Conservation (phyloP, 2,888 invertebrate species). For the Athalia cordata region DNA sequence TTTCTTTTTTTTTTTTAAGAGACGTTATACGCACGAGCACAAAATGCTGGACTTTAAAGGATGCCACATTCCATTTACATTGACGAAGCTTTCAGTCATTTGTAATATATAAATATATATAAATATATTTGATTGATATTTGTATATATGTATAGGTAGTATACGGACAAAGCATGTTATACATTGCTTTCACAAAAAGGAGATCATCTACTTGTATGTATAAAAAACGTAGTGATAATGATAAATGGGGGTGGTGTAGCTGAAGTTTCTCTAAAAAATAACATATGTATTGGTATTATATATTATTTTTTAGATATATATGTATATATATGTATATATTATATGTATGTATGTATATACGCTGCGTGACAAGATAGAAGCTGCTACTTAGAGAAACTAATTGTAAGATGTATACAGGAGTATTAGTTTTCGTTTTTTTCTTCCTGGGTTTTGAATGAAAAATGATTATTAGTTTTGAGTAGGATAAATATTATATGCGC, state of each 20-base stretch:
- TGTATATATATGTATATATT: constrained; percentile 42
- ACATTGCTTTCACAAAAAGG: constrained; percentile 66
- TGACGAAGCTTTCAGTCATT: constrained; percentile 70
- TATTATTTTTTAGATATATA: constrained; percentile 46
- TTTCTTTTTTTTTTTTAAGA: not conserved
- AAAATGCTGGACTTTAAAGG: constrained; percentile 71
- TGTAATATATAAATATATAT: constrained; percentile 47
- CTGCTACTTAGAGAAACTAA: constrained; percentile 30
- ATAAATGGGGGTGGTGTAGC: constrained; percentile 53
- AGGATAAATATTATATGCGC: not conserved
- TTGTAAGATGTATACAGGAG: not conserved
- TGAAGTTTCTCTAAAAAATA: constrained; percentile 52
- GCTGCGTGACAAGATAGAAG: constrained; percentile 46
- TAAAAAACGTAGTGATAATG: not conserved
- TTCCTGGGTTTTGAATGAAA: too few species aligned
- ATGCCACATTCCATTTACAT: constrained; percentile 73
- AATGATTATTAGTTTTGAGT: not conserved
- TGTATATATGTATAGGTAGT: constrained; percentile 8
- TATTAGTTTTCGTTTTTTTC: not conserved
- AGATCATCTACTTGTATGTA: constrained; percentile 49
- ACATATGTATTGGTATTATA: constrained; percentile 42
- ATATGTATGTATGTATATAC: constrained; percentile 48
- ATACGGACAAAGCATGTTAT: constrained; percentile 64
- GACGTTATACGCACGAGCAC: constrained; percentile 51
- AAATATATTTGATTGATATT: constrained; percentile 19